A percentile compares a stretch with the other conserved stretches of the same genome.
phyloP scores from a whole-genome alignment of 53 echinoderm and acorn worm species.

The Patiria pectinifera region DNA sequence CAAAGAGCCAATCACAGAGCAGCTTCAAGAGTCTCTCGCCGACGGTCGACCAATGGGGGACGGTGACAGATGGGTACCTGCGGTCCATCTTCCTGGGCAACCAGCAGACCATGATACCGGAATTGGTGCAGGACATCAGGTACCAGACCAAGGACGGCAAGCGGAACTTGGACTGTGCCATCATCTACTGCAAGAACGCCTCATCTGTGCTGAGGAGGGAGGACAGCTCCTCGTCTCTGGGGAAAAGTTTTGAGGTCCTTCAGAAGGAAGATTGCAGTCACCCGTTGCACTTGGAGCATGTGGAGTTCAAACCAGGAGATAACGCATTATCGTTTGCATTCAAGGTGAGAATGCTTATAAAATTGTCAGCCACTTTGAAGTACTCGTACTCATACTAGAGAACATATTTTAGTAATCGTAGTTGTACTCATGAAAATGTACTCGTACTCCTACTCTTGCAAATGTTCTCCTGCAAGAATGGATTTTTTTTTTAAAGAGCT shows the following conservation, averaged over 20 bases:
- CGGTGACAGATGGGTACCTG: constrained; percentile 46
- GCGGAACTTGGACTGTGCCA: constrained; percentile 26
- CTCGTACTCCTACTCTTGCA: no score
- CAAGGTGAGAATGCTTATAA: constrained; percentile 66
- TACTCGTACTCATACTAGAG: no score
- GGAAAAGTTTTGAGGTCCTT: constrained; percentile 70
- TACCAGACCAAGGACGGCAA: background rate
- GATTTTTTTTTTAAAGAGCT: no score
- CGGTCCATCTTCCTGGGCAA: constrained; percentile 24
- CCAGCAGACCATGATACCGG: constrained; percentile 18
- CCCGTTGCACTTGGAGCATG: constrained; percentile 60
- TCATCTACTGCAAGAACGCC: constrained; percentile 77
- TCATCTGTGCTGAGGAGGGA: constrained; percentile 75
- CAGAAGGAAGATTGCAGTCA: constrained; percentile 77
- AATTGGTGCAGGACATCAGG: constrained; percentile 42
- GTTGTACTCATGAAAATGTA: no score
- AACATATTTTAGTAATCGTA: no score
- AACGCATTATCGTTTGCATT: constrained; percentile 78
- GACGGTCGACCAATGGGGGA: constrained; percentile 53
- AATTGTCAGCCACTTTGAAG: background rate
- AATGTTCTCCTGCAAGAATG: no score
- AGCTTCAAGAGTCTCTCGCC: constrained; percentile 70
- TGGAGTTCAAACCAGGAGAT: constrained; percentile 73
- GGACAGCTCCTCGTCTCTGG: constrained; percentile 91
- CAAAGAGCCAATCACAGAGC: constrained; percentile 80